A percentile compares a stretch with the other conserved stretches of the same genome.
Conservation (phyloP, 2,888 invertebrate species). For the Celastrina argiolus region DNA sequence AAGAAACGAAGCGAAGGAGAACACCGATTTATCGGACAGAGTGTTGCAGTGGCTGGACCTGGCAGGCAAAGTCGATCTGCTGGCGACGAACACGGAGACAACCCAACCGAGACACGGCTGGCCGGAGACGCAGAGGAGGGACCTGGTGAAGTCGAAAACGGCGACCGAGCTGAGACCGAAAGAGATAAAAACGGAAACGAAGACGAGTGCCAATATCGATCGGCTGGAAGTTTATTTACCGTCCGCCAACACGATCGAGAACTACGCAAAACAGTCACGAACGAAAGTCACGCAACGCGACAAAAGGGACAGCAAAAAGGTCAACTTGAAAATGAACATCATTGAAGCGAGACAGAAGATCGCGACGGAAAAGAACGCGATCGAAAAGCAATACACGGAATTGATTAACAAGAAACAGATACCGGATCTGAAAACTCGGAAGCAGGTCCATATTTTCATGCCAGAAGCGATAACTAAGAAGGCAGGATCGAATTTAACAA, state of each 20-base stretch:
- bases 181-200: slow-evolving; percentile 48
- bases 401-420: slow-evolving; percentile 64
- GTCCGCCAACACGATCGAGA: slow-evolving; percentile 70
- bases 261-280: slow-evolving; percentile 73
- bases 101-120: slow-evolving; percentile 65
- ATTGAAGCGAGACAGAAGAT: slow-evolving; percentile 62
- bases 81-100: slow-evolving; percentile 60
- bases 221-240: slow-evolving; percentile 65
- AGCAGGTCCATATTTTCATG: slow-evolving; percentile 87
- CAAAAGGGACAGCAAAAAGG: slow-evolving; percentile 56
- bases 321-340: slow-evolving; percentile 50
- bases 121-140: slow-evolving; percentile 61
- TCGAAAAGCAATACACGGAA: slow-evolving; percentile 67
- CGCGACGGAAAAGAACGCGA: slow-evolving; percentile 53
- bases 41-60: slow-evolving; percentile 89
- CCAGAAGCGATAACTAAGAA: slow-evolving; percentile 80
- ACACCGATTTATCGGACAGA: slow-evolving; percentile 79
- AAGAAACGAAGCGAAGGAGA: slow-evolving; percentile 53
- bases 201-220: slow-evolving; percentile 61
- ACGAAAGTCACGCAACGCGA: slow-evolving; percentile 60
- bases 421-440: slow-evolving; percentile 68
- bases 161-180: slow-evolving; percentile 51
- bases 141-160: slow-evolving; percentile 59
- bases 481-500: slow-evolving; percentile 46
- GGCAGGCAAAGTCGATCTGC: slow-evolving; percentile 78